Conservation (phyloP, 2,888 invertebrate genomes). For the Pyrocoelia pectoralis region DNA sequence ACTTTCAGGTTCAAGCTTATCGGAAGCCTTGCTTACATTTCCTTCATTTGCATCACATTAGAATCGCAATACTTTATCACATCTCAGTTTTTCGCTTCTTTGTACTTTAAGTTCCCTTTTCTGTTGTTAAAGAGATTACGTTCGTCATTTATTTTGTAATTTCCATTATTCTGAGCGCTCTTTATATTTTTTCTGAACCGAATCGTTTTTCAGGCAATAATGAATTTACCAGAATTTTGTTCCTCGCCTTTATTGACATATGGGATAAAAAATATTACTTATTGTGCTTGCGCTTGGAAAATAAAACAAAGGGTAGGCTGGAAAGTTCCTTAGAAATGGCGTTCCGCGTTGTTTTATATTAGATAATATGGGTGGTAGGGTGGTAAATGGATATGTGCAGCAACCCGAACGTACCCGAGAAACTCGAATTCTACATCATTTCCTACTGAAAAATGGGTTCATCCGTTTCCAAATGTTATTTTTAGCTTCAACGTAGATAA, state of each 20-base stretch:
- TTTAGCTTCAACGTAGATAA: conserved; percentile 17
- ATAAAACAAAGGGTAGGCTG: conserved; percentile 20
- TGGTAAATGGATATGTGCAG: conserved; percentile 25
- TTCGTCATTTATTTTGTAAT: conserved; percentile 41
- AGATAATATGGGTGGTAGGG: conserved; percentile 18
- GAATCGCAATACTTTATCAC: conserved; percentile 46
- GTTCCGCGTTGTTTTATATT: conserved; percentile 19
- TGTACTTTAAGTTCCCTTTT: conserved; percentile 30
- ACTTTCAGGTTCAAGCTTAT: conserved; percentile 37
- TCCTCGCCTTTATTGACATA: conserved; percentile 21
- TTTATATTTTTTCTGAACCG: conserved; percentile 38
- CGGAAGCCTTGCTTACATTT: conserved; percentile 43
- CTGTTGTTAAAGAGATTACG: conserved; percentile 37
- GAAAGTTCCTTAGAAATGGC: conserved; percentile 18
- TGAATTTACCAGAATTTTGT: conserved; percentile 31
- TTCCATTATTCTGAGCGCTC: conserved; percentile 43
- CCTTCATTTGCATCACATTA: conserved; percentile 46
- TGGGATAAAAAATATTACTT: conserved; percentile 22
- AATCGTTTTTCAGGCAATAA: conserved; percentile 35
- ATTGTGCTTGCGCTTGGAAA: conserved; percentile 24
- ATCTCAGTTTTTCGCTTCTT: conserved; percentile 41
- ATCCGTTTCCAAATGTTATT: conserved; percentile 18
- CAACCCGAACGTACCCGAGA: conserved; percentile 14
- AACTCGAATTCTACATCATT: conserved; percentile 22
- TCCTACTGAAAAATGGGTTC: conserved; percentile 15